Conservation (phyloP, 2,888 invertebrate genomes). For the Crepidodera aurea region DNA sequence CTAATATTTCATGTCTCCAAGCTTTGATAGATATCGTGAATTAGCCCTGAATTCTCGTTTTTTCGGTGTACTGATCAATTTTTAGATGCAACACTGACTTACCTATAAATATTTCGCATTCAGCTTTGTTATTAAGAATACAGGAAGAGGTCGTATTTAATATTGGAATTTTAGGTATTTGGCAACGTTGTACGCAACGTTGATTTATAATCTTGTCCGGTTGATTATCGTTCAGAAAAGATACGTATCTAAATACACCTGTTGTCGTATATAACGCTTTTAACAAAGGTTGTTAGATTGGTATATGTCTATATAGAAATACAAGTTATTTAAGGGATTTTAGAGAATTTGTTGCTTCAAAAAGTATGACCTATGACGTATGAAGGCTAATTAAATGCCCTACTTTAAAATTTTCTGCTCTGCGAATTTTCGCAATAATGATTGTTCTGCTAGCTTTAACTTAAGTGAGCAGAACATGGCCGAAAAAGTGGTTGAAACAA, state of each 20-base stretch:
- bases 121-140: slow-evolving; percentile 1
- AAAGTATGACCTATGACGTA: no score
- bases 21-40: no score
- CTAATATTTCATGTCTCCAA: no score
- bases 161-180: slow-evolving; percentile 19
- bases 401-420: no score
- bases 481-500: no score
- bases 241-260: slow-evolving; percentile 15
- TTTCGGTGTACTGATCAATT: not conserved
- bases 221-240: slow-evolving; percentile 5
- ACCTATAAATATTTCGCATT: slow-evolving; percentile 16
- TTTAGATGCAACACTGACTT: not conserved
- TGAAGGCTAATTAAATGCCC: no score
- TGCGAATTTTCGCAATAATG: no score
- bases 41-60: no score
- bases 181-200: not conserved
- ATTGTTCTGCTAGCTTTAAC: no score
- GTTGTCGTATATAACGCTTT: not conserved
- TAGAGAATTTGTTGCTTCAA: not conserved
- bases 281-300: not conserved
- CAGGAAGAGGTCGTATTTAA: slow-evolving; percentile 4
- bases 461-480: no score
- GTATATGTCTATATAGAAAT: not conserved
- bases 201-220: slow-evolving; percentile 9
- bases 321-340: not conserved